phyloP scores from a whole-genome alignment of 2,113 vertebrate species.

The Neotragus moschatus region DNA sequence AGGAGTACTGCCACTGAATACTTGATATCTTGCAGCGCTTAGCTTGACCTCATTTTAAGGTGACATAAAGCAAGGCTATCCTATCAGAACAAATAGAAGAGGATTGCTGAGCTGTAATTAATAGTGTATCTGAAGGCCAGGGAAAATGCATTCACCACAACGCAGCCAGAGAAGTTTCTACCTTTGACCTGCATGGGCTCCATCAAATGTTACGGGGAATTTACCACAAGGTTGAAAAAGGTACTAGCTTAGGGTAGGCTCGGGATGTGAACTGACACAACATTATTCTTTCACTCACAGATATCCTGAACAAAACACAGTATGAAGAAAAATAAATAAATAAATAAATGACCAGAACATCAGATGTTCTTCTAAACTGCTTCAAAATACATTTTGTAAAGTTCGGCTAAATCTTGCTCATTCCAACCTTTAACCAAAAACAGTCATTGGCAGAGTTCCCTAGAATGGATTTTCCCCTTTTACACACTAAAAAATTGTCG shows the following conservation, averaged over 20 bases:
- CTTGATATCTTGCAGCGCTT: not conserved
- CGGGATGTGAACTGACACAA: not conserved
- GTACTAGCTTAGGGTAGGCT: not conserved
- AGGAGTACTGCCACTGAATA: not conserved
- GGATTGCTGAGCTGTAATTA: not conserved
- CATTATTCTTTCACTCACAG: not conserved
- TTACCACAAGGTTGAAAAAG: not conserved
- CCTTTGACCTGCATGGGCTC: not conserved
- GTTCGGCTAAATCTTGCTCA: not conserved
- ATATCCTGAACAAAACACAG: not conserved
- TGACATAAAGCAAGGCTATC: slow-evolving; percentile 4
- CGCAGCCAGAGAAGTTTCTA: not conserved
- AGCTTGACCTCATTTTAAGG: slow-evolving; percentile 25
- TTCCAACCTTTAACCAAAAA: not conserved
- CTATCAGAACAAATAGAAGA: not conserved
- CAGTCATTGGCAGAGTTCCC: not conserved
- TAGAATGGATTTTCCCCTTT: not conserved
- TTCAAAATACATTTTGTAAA: not conserved
- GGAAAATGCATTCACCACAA: not conserved
- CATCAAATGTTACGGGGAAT: not conserved
- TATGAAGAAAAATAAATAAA: not conserved
- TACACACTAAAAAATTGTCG: not conserved
- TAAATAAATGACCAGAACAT: not conserved
- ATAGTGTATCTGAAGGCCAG: not conserved
- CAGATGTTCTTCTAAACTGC: not conserved